Conservation (phyloP, 2,113 vertebrate genomes). For the Tetrax tetrax region DNA sequence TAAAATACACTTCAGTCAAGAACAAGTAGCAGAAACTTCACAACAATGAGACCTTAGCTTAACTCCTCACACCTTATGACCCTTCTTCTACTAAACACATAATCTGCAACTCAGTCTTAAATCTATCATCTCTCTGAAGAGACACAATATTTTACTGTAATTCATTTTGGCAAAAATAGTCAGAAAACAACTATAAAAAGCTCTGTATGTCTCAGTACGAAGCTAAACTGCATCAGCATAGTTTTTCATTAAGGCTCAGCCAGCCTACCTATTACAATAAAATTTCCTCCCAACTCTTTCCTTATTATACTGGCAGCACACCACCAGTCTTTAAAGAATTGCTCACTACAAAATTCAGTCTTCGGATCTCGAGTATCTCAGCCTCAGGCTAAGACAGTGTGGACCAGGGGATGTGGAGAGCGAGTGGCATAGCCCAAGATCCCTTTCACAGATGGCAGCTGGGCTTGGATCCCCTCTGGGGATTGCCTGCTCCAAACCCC, state of each 20-base stretch:
- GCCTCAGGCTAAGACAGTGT: not conserved
- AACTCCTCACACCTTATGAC: not conserved
- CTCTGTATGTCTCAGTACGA: not conserved
- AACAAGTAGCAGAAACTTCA: constrained; percentile 19
- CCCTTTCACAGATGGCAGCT: not conserved
- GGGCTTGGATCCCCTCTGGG: not conserved
- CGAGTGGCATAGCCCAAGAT: not conserved
- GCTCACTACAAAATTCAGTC: not conserved
- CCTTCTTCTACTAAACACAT: not conserved
- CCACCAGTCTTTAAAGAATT: not conserved
- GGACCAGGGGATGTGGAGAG: not conserved
- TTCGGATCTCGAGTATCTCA: not conserved
- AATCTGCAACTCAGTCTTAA: constrained; percentile 10
- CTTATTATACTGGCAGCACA: not conserved
- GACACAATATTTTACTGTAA: not conserved
- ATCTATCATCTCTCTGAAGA: not conserved
- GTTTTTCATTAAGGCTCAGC: not conserved
- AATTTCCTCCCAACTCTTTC: not conserved
- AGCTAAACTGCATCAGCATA: not conserved
- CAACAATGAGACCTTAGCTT: constrained; percentile 4
- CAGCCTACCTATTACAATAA: not conserved
- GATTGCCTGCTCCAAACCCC: not conserved
- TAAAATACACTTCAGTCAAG: constrained; percentile 48
- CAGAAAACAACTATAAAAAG: not conserved
- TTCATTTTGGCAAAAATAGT: not conserved